A percentile compares a stretch with the other conserved stretches of the same genome.
These are phyloP conservation scores for Reticulitermes speratus DNA, from an alignment of 1,140 invertebrate species.

Conservation along the genomic window DNA sequence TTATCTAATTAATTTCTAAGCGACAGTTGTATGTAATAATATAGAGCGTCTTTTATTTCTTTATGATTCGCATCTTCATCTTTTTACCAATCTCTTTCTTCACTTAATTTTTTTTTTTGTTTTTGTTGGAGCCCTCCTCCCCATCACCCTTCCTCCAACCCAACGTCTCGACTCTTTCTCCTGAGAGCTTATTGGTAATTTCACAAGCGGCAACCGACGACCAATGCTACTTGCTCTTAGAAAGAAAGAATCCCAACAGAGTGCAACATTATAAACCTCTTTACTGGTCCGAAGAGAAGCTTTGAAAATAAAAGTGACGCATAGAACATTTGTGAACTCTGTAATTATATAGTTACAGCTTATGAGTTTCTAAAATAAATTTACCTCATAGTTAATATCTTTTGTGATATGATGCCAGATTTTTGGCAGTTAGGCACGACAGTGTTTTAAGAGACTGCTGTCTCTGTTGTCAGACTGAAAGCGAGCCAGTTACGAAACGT, in stretches of 20 bases:
- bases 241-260: neutral
- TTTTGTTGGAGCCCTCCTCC: neutral
- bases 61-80: neutral
- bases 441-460: too few relatives aligned
- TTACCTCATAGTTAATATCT: too few relatives aligned
- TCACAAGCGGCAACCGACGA: neutral
- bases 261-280: neutral
- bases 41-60: neutral
- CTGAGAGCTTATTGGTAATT: conserved; percentile 27
- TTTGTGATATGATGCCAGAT: too few relatives aligned
- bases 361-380: too few relatives aligned
- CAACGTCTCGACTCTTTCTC: conserved; percentile 20
- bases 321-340: neutral
- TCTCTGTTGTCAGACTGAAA: too few relatives aligned
- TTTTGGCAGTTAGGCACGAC: too few relatives aligned
- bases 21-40: neutral
- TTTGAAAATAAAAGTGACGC: neutral
- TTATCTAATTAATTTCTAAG: neutral
- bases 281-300: neutral
- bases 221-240: neutral
- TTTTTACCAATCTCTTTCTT: neutral
- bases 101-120: neutral
- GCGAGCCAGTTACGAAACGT: too few relatives aligned
- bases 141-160: neutral
- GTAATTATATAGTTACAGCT: too few relatives aligned